Base-by-base conservation (phyloP, 2,113 vertebrate species). In the Pachyramphus minor region DNA sequence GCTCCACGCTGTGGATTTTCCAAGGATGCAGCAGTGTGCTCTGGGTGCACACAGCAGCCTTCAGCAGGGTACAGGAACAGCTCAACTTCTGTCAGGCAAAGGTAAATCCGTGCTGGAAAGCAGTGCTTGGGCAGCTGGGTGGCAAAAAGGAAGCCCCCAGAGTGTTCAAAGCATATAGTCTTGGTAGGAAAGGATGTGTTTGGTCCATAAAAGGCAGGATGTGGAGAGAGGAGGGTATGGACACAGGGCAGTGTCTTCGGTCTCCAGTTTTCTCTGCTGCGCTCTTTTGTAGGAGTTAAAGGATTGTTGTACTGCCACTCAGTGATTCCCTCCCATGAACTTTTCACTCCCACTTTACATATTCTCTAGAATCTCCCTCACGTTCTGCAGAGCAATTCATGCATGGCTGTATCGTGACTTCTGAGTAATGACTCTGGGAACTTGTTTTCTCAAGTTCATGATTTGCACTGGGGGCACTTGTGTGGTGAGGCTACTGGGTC, bases 321-420 rank as follows among this genome's bases (percentile, higher is more conserved):
- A 89, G 75, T 59, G 89, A 92, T 92, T 92, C 89, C 64, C 47
- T 93, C 39, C 80, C 68, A 31, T 78, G 83, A 90, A 42, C 74
- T 78, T 55, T 58, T 93, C 78, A 84, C 62, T 89, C 64, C 67
- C 83, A 42, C 73, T 92, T 89, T 63, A 22, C 47, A 13, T 95
- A 45, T 64, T 87, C 53, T 47, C 11, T 8, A 53, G 33, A 81
- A 84, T 89, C 62, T 93, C 58, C 42, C 35, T 87, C 89, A 42
- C 4, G 5, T 84, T 93, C 75, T 72, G 49, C 59, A 45, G 63
- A 53, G 58, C 67, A 41, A 12, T 73, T 44, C 31, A 52, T 88
- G 74, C 55, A 79, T 66, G 82, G 66, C 13, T 83, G 27, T 89
- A 59, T 85, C 15, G 1, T 85, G 67, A 83, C 42, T 85, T 79